Base-by-base conservation (phyloP, 2,888 invertebrate genomes). In the Lepidochrysops patricia region DNA sequence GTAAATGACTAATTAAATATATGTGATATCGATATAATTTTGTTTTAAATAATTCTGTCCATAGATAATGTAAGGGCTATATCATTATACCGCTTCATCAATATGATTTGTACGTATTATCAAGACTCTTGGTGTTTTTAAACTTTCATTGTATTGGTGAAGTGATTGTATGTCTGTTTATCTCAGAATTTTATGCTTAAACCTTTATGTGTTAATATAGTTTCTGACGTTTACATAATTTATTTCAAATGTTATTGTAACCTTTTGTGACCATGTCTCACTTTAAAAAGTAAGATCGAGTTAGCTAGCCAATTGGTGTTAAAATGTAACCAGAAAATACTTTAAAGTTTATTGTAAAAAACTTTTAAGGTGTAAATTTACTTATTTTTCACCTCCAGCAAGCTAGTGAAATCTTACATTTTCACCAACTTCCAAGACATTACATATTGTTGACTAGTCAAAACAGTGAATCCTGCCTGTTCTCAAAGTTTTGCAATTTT, bases 41-140 rank as follows among this genome's bases (percentile, higher is more conserved):
- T 64, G 62, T 69, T 70, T 65, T 63, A 64, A 66, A 64, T 66
- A 64, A 67, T 63, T 67, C 68, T 70, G 68, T 70, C 68, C 68
- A 70, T 66, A 66, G 63, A 64, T 65, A 60, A 63, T 67, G 63
- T 69, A 66, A 67, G 65, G 60, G 60, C 64, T 63, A 66, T 66
- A 67, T 66, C 62, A 67, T 66, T 54, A 54, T 54, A 54, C 6
- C 43, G 54, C 54, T 54, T 54, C 54, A 54, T 32, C 54, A 54
- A 54, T 54, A 54, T 54, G 12, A 29, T 54, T 54, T 9, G 0
- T 13, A 52, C 15, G 13, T 52, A 27, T 52, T 52, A 15, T 26
- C 15, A 52, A 27, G n/a, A 29, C 57, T 63, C 48, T 60, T 57
- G 57, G 34, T 64, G 58, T 63, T 37, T 61, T 62, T 60, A 60